Evolutionary conservation across 2,113 vertebrate species (phyloP).

Genomic region (Kobus ellipsiprymnus): DNA sequence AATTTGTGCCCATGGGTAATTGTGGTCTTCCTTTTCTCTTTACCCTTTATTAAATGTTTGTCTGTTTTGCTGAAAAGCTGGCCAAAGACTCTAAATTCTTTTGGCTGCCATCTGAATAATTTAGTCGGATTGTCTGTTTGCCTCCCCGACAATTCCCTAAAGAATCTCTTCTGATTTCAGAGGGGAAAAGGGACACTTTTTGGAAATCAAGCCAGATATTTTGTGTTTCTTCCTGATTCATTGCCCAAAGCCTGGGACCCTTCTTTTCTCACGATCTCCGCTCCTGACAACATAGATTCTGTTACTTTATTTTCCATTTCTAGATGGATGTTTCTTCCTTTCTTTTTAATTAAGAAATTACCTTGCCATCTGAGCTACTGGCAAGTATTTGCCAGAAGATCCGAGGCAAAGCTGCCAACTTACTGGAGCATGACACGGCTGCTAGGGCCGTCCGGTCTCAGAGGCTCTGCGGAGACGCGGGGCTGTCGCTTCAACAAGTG

Average conservation of each 20-base stretch:
- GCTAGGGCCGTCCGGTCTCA: neutral
- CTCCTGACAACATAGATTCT: neutral
- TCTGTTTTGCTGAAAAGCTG: slow-evolving; percentile 1
- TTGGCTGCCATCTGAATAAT: neutral
- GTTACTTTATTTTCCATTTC: neutral
- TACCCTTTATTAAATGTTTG: neutral
- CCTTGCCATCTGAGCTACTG: neutral
- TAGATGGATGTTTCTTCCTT: neutral
- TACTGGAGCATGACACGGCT: neutral
- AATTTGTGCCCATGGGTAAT: neutral
- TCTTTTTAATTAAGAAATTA: slow-evolving; percentile 12
- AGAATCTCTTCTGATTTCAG: neutral
- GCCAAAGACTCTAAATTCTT: neutral
- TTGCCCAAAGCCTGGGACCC: neutral
- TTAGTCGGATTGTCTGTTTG: neutral
- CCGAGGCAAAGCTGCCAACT: neutral
- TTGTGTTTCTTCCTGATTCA: neutral
- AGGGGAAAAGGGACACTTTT: neutral
- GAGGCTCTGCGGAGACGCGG: neutral
- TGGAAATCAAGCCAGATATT: neutral
- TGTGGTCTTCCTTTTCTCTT: neutral
- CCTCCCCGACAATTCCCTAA: neutral
- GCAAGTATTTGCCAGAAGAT: neutral
- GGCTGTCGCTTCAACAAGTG: neutral
- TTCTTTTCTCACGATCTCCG: neutral